Percentiles rank a stretch among this genome's conserved stretches.
phyloP scores from a whole-genome alignment of 1,140 invertebrate genomes.

The Nylanderia fulva region DNA sequence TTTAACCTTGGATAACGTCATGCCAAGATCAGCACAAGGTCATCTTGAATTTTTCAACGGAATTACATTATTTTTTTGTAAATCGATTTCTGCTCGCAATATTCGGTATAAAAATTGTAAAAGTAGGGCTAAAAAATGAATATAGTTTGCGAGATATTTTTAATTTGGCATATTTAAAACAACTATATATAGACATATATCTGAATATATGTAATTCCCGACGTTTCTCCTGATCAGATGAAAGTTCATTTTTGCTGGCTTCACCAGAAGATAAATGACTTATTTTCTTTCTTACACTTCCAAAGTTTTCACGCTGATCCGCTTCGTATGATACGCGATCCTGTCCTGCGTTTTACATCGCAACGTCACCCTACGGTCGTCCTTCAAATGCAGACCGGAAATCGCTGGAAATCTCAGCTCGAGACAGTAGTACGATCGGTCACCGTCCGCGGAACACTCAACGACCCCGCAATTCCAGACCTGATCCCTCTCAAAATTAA shows the following conservation, averaged over 20 bases:
- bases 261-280: conserved; percentile 23
- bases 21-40: no score
- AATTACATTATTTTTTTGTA: no score
- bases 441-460: conserved; percentile 76
- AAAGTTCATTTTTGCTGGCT: conserved; percentile 15
- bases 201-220: conserved; percentile 20
- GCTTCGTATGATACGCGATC: conserved; percentile 87
- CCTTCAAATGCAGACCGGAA: conserved; percentile 87
- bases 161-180: no score
- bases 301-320: conserved; percentile 78
- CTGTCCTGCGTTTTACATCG: conserved; percentile 88
- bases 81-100: no score
- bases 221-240: not conserved
- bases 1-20: no score
- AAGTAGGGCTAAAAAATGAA: no score
- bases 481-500: conserved; percentile 75
- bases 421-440: conserved; percentile 86
- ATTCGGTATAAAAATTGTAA: no score
- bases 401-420: conserved; percentile 88
- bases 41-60: no score
- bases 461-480: conserved; percentile 79
- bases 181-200: no score
- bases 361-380: conserved; percentile 88
- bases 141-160: no score
- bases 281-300: conserved; percentile 81